These are phyloP conservation scores for Onychostruthus taczanowskii DNA, from an alignment of 2,113 vertebrate genomes.

Conservation along the genomic window DNA sequence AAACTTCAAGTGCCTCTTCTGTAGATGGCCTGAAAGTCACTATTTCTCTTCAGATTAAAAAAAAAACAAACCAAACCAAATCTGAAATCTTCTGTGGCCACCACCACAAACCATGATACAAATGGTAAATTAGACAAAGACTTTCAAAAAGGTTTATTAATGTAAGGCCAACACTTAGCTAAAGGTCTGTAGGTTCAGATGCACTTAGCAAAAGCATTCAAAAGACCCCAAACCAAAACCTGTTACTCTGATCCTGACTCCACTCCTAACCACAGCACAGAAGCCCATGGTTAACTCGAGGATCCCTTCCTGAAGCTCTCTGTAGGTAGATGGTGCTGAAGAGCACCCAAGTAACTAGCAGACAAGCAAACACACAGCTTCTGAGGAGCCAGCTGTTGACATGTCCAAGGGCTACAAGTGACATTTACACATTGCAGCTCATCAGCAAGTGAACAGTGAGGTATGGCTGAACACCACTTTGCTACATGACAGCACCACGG, in stretches of 20 bases:
- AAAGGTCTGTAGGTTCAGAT: neutral
- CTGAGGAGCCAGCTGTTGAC: neutral
- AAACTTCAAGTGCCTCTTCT: neutral
- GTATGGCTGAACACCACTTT: neutral
- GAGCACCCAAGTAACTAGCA: neutral
- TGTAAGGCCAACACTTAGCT: neutral
- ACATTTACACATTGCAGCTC: neutral
- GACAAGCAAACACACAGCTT: neutral
- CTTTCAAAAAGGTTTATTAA: neutral
- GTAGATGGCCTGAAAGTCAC: neutral
- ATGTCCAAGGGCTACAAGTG: neutral
- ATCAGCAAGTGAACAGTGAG: neutral
- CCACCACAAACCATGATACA: neutral
- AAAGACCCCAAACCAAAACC: neutral
- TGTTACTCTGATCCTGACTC: neutral
- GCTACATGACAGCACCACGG: neutral
- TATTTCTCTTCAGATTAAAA: neutral
- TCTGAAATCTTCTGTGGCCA: neutral
- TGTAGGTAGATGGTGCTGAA: neutral
- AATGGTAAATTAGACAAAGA: neutral
- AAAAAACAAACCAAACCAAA: neutral
- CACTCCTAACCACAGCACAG: neutral
- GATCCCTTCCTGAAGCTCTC: neutral
- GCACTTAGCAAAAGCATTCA: neutral
- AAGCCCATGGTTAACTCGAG: neutral